Evolutionary conservation across 2,797 vertebrate species (phyloP).

Genomic region (Okamejei kenojei): DNA sequence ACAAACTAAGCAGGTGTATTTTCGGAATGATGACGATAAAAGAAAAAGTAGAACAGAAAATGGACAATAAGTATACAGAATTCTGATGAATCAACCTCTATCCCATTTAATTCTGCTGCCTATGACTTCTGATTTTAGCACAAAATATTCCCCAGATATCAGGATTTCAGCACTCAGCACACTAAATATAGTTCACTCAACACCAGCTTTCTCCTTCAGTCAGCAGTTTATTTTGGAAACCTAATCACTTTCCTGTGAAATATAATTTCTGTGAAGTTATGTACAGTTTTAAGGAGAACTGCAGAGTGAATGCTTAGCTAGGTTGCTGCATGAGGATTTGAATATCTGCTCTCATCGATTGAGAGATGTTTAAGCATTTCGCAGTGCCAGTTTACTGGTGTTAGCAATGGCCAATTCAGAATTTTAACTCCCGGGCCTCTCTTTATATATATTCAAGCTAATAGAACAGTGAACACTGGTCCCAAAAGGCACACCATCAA

Average conservation of each 20-base stretch:
- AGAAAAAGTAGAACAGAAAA: neutral
- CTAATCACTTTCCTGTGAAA: neutral
- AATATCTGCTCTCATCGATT: neutral
- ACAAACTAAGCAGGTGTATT: neutral
- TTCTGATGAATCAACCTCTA: neutral
- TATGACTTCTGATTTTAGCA: neutral
- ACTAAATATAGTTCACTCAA: constrained; percentile 7
- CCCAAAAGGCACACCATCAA: no score
- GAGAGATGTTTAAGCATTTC: no score
- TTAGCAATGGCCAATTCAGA: no score
- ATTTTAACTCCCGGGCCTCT: no score
- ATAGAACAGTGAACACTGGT: no score
- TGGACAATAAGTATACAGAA: neutral
- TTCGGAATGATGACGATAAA: neutral
- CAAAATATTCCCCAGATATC: constrained; percentile 15
- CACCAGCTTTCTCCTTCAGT: neutral
- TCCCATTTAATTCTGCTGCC: neutral
- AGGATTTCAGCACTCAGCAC: neutral
- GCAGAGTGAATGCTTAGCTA: neutral
- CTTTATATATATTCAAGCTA: no score
- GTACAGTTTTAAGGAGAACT: neutral
- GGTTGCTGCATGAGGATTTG: neutral
- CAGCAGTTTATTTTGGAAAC: neutral
- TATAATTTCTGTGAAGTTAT: neutral
- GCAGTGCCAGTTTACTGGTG: no score